Percentiles rank a stretch among this genome's conserved stretches.
phyloP scores from a whole-genome alignment of 1,140 invertebrate species.

The Gyrodactylus salaris region DNA sequence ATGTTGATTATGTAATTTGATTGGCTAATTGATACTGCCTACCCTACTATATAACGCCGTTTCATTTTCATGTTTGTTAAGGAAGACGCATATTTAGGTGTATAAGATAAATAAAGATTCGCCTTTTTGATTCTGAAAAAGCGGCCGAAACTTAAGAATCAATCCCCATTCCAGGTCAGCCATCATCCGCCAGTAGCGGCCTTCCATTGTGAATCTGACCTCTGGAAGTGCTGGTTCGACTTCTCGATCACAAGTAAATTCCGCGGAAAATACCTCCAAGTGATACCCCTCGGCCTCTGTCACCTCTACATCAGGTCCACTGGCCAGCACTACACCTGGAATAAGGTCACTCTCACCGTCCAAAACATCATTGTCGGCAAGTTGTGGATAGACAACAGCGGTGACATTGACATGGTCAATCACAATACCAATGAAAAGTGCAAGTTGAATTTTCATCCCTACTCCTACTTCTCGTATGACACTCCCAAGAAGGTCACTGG shows the following conservation, averaged over 20 bases:
- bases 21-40: too few relatives aligned
- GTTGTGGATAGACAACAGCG: constrained; percentile 82
- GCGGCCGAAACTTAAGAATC: background rate
- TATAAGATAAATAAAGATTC: too few relatives aligned
- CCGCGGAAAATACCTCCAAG: constrained; percentile 61
- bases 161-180: constrained; percentile 30
- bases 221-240: constrained; percentile 83
- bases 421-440: constrained; percentile 43
- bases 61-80: too few relatives aligned
- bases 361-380: constrained; percentile 91
- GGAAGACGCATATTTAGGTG: too few relatives aligned
- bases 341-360: constrained; percentile 75
- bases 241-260: constrained; percentile 96
- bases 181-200: constrained; percentile 90
- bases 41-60: too few relatives aligned
- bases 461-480: constrained; percentile 84
- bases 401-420: constrained; percentile 69
- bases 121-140: too few relatives aligned
- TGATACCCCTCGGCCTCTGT: constrained; percentile 29
- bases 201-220: constrained; percentile 45
- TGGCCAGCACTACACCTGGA: constrained; percentile 41
- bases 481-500: constrained; percentile 31
- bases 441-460: constrained; percentile 58
- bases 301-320: constrained; percentile 13
- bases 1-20: too few relatives aligned